Base-by-base conservation (phyloP, 2,113 vertebrate species). In the Pterocles gutturalis region DNA sequence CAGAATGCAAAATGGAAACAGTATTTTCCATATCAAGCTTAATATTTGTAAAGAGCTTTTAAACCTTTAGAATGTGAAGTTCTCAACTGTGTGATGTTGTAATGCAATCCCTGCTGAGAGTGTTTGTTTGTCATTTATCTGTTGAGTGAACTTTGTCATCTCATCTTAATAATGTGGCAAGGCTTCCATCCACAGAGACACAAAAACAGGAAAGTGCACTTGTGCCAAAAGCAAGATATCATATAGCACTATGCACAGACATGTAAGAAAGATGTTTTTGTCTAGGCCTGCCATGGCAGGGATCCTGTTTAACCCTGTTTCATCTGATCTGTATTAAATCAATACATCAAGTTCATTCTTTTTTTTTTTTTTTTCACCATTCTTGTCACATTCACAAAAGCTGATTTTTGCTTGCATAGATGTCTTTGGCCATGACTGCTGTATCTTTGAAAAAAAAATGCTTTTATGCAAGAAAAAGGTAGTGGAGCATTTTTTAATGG, bases 401-500 rank as follows among this genome's bases (percentile, higher is more conserved):
- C 26, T 88, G 58, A 21, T 57, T 80, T 84, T 80, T 92, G 14
- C 76, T 33, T 80, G n/a, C 3, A 3, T n/a, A 51, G 34, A 17
- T 72, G 31, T 22, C 33, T 70, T 33, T 83, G 62, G 14, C 24
- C 45, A 17, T 16, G 16, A 31, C 29, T 70, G 18, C 5, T n/a
- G 0, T 31, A 57, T 73, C 16, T 15, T 64, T 13, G 14, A 0
- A 1, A 1, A 6, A n/a, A 14, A 17, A 26, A 29, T 2, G 3
- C 4, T 71, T 82, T 75, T 84, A 7, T 62, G 29, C 20, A 60
- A 69, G 22, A 51, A 72, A 48, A 75, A 43, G 29, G 28, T 9
- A 34, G 33, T 19, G 7, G 7, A 58, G 3, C 25, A 36, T 5
- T 58, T 80, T 64, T 80, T 79, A 45, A 31, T 38, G 12, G 34